phyloP scores from a whole-genome alignment of 2,888 invertebrate species.

The Drosophila cognata region DNA sequence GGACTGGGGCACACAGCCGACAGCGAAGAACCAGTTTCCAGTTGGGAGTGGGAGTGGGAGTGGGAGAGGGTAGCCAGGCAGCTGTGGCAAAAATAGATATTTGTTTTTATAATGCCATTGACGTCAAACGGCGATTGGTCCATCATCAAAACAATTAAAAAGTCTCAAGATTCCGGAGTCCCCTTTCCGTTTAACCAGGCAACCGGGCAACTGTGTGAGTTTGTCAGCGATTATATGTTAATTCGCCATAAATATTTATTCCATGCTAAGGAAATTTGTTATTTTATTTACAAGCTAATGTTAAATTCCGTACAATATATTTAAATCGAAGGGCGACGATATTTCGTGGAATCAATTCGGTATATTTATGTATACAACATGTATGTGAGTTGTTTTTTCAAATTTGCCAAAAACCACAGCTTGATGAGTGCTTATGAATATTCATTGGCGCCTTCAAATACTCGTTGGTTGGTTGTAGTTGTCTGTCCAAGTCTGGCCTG shows the following conservation, averaged over 20 bases:
- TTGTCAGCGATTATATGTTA: slow-evolving; percentile 43
- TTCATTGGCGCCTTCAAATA: slow-evolving; percentile 69
- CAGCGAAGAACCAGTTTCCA: slow-evolving; percentile 45
- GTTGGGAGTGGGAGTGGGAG: slow-evolving; percentile 4
- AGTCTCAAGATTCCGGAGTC: slow-evolving; percentile 45
- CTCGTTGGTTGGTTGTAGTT: slow-evolving; percentile 19
- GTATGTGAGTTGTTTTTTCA: slow-evolving; percentile 26
- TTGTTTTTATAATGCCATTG: slow-evolving; percentile 76
- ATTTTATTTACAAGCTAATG: slow-evolving; percentile 56
- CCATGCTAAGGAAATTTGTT: slow-evolving; percentile 37
- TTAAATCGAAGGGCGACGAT: slow-evolving; percentile 39
- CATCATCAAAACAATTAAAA: slow-evolving; percentile 67
- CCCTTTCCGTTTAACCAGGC: slow-evolving; percentile 23
- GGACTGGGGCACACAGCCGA: slow-evolving; percentile 6
- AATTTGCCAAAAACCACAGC: slow-evolving; percentile 31
- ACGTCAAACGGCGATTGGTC: slow-evolving; percentile 65
- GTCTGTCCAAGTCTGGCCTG: slow-evolving; percentile 13
- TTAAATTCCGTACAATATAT: slow-evolving; percentile 33
- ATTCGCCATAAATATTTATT: slow-evolving; percentile 60
- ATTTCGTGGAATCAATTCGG: slow-evolving; percentile 26
- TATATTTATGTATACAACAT: neutral
- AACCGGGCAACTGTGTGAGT: slow-evolving; percentile 13
- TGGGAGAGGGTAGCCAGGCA: neutral
- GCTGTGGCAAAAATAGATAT: slow-evolving; percentile 35
- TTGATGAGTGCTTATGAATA: slow-evolving; percentile 51